Base-by-base conservation (phyloP, 2,797 vertebrate genomes). In the Craterocephalus amniculus region DNA sequence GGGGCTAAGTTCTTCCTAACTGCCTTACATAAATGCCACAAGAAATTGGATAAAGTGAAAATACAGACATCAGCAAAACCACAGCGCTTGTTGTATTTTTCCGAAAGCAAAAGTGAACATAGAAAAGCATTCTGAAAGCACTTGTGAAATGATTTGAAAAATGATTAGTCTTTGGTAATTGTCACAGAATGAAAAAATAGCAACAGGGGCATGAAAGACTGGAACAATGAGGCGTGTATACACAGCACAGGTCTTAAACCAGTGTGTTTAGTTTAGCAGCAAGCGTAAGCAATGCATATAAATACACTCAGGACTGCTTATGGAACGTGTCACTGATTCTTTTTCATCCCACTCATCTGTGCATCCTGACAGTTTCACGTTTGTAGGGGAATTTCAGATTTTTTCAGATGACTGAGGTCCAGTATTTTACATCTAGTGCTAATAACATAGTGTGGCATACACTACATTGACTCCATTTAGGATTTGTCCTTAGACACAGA, bases 61-160 rank as follows among this genome's bases (percentile, higher is more conserved):
- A 59, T 76, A 45, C 48, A 62, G 51, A 45, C 61, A 52, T 56
- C 11, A 24, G 54, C 45, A 72, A 66, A 81, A 69, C 78, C 14
- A 0, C 69, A 67, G 58, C 26, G 63, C 58, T 59, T 54, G 73
- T 84, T 87, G 74, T 31, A 31, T 31, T 68, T 65, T 78, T 84
- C 68, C 77, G 64, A 77, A 78, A 52, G 79, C 83, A 85, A 78
- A 67, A 83, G 85, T 77, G 62, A 76, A 63, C 65, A 58, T 73
- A 76, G 71, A 34, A 29, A 63, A 74, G 58, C 40, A 67, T 72
- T 83, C 85, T 87, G 59, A 76, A 69, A 67, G 68, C 77, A 67
- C 74, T 84, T 85, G 78, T 76, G 66, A 75, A 48, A 54, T 55
- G 48, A 55, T 63, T 72, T 83, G 83, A 87, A 85, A 40, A 71